phyloP scores from a whole-genome alignment of 2,888 invertebrate species.

The Mactromeris polynyma region DNA sequence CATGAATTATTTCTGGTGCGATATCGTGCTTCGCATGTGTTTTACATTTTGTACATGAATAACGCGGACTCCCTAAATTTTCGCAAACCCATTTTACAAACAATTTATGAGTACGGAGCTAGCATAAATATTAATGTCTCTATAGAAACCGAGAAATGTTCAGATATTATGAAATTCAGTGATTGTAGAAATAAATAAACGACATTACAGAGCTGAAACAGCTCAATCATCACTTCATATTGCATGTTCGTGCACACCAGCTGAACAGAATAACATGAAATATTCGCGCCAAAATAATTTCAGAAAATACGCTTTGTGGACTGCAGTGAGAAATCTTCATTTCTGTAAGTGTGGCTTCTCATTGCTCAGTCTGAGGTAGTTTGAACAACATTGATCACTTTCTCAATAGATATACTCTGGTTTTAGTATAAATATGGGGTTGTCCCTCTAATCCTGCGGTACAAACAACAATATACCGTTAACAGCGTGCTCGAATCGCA shows the following conservation, averaged over 20 bases:
- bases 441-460: no score
- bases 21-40: background rate
- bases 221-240: background rate
- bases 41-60: slow-evolving; percentile 16
- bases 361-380: no score
- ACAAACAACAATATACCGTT: no score
- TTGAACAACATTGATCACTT: no score
- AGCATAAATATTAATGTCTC: background rate
- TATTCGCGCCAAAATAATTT: background rate
- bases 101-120: slow-evolving; percentile 5
- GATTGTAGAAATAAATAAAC: background rate
- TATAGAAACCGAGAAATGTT: background rate
- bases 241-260: background rate
- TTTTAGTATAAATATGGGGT: no score
- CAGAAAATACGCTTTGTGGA: no score
- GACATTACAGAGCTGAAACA: background rate
- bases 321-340: no score
- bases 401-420: no score
- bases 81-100: slow-evolving; percentile 22
- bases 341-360: no score
- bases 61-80: background rate
- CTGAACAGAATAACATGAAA: background rate
- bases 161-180: background rate
- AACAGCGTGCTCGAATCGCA: no score
- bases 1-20: background rate